Percentiles rank a stretch among this genome's conserved stretches.
These are phyloP conservation scores for Aphelocoma californica DNA, from an alignment of 2,797 vertebrate species.

Conservation along the genomic window DNA sequence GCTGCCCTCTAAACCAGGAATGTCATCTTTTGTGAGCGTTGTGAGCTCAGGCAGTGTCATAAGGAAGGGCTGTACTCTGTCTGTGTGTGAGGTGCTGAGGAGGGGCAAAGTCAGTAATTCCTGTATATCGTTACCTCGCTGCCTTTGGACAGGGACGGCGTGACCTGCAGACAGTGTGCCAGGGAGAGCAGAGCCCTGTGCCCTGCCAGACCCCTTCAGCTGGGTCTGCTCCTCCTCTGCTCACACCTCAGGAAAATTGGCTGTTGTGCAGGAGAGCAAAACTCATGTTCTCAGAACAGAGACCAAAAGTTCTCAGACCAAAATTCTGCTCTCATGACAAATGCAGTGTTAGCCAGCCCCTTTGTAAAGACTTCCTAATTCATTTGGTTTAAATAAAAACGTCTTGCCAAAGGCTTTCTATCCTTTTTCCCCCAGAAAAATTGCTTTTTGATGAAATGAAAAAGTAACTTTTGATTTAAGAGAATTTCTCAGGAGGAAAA, in stretches of 20 bases:
- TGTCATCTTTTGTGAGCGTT: neutral
- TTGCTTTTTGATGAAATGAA: neutral
- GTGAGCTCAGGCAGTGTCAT: neutral
- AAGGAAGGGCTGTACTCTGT: neutral
- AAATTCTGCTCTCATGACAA: neutral
- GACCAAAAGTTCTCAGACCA: no score
- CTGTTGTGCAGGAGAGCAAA: neutral
- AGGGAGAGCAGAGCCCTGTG: neutral
- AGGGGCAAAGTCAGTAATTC: neutral
- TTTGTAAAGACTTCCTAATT: neutral
- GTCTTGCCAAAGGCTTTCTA: neutral
- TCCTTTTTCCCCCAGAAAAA: neutral
- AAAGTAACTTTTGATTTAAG: neutral
- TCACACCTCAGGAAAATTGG: neutral
- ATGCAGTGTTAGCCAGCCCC: neutral
- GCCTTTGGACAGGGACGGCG: accelerated
- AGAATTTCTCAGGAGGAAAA: neutral
- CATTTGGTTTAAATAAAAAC: neutral
- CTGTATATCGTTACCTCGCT: accelerated
- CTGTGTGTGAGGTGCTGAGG: neutral
- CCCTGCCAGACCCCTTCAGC: neutral
- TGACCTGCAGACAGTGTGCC: neutral
- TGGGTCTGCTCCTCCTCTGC: neutral
- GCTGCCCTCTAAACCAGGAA: neutral
- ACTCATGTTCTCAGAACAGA: neutral